phyloP scores from a whole-genome alignment of 1,140 invertebrate genomes.

The Papilio machaon region DNA sequence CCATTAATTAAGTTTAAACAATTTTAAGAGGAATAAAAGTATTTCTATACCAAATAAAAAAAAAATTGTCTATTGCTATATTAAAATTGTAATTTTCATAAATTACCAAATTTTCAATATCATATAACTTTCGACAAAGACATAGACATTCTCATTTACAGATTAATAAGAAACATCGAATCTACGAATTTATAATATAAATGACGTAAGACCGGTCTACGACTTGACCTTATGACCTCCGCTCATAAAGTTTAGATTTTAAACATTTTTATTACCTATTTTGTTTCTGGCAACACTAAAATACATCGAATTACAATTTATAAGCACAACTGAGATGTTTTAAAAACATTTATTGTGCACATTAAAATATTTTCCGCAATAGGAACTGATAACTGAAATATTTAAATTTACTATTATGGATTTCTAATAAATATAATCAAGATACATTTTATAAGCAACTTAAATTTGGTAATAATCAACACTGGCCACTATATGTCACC shows the following conservation, averaged over 20 bases:
- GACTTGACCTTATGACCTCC: conserved; percentile 63
- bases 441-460: background rate
- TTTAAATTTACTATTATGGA: conserved; percentile 24
- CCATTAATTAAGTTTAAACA: no score
- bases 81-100: background rate
- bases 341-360: conserved; percentile 27
- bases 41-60: no score
- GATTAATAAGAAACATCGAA: conserved; percentile 50
- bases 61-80: no score
- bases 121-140: background rate
- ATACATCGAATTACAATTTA: conserved; percentile 43
- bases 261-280: conserved; percentile 44
- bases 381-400: conserved; percentile 19
- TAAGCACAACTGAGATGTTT: conserved; percentile 41
- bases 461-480: background rate
- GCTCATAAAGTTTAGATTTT: conserved; percentile 51
- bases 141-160: conserved; percentile 44
- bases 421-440: background rate
- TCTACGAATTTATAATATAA: conserved; percentile 56
- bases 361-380: conserved; percentile 29
- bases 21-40: no score
- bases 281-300: conserved; percentile 35
- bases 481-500: background rate
- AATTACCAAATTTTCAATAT: background rate
- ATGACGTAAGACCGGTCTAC: conserved; percentile 55